Evolutionary conservation across 2,888 invertebrate genomes (phyloP).

Genomic region (Xestia xanthographa): DNA sequence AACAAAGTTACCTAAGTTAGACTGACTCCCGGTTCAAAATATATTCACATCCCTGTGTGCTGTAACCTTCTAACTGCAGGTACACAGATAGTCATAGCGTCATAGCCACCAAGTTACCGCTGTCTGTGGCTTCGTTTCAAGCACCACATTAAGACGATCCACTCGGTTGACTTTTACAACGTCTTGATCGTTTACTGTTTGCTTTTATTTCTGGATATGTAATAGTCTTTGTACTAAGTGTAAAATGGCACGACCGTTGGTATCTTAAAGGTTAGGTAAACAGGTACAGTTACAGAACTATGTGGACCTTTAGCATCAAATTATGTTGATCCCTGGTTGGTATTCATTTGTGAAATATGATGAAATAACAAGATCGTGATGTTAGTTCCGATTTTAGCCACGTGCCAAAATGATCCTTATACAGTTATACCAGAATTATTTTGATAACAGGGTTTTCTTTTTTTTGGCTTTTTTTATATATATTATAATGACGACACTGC

Average conservation of each 20-base stretch:
- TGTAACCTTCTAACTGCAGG: constrained; percentile 30
- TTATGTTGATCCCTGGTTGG: neutral
- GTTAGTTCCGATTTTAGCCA: neutral
- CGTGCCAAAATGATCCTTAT: neutral
- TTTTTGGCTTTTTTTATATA: too few species aligned
- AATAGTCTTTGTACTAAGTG: constrained; percentile 21
- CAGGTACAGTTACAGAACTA: neutral
- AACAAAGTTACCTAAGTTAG: neutral
- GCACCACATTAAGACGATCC: constrained; percentile 53
- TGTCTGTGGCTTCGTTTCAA: constrained; percentile 52
- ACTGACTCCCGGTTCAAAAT: neutral
- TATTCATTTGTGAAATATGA: neutral
- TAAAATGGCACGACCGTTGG: constrained; percentile 18
- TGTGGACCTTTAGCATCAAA: neutral
- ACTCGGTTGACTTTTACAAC: constrained; percentile 58
- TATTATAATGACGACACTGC: too few species aligned
- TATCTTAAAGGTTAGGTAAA: constrained; percentile 1
- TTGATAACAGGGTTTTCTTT: too few species aligned
- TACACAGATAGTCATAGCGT: constrained; percentile 25
- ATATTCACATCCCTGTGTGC: constrained; percentile 9
- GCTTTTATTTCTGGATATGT: constrained; percentile 47
- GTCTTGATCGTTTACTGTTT: constrained; percentile 53
- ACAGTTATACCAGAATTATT: neutral
- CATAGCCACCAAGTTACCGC: constrained; percentile 30
- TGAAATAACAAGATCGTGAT: neutral